Percentiles rank a stretch among this genome's conserved stretches.
These are phyloP conservation scores for Heptranchias perlo DNA, from an alignment of 2,113 vertebrate species.

Conservation along the genomic window DNA sequence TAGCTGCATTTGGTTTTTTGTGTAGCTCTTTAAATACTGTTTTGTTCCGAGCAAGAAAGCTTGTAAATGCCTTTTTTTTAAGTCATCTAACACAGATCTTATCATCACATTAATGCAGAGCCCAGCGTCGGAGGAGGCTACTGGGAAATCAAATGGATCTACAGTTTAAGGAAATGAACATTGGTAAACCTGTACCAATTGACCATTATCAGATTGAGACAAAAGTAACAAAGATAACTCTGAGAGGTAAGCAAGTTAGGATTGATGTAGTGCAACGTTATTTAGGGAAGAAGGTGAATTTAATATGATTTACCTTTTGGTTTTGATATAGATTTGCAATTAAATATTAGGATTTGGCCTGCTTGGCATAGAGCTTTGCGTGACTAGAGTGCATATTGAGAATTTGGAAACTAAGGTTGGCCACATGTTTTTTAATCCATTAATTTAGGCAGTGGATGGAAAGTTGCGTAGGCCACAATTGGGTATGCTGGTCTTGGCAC, in stretches of 20 bases:
- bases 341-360: background rate
- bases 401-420: too few relatives aligned
- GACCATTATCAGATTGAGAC: background rate
- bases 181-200: background rate
- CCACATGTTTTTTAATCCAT: background rate
- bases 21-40: background rate
- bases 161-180: slow-evolving; percentile 17
- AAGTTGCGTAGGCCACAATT: background rate
- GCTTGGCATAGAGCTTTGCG: background rate
- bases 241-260: background rate
- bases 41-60: background rate
- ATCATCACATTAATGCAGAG: background rate
- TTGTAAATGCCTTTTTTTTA: background rate
- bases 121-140: background rate
- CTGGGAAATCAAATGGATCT: background rate
- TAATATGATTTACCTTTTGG: background rate
- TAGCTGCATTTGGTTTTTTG: background rate
- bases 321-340: background rate
- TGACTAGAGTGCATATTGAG: too few relatives aligned
- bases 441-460: background rate
- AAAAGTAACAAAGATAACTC: background rate
- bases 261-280: background rate
- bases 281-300: background rate
- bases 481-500: background rate
- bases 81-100: background rate